Evolutionary conservation across 1,140 invertebrate species (phyloP).

Genomic region (Acyrthosiphon pisum): DNA sequence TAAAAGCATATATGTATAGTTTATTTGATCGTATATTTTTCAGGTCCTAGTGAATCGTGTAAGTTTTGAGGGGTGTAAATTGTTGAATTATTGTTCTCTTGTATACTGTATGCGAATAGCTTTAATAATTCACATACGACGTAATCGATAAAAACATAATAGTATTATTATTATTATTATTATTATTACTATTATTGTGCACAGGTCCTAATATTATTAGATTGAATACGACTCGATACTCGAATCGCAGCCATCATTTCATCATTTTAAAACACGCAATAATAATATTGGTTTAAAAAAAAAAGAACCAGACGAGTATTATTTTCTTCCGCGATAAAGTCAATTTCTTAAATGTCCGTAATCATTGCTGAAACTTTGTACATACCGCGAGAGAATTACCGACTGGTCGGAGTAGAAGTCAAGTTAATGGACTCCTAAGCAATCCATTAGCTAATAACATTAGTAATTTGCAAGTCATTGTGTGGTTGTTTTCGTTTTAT

Average conservation of each 20-base stretch:
- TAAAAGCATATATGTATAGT: no score
- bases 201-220: background rate
- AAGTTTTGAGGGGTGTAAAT: no score
- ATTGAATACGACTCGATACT: background rate
- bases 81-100: background rate
- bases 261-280: background rate
- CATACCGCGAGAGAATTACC: background rate
- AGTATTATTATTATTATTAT: background rate
- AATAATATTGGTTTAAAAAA: background rate
- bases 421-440: constrained; percentile 39
- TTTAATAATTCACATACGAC: background rate
- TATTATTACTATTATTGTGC: background rate
- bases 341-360: constrained; percentile 38
- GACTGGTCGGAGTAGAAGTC: constrained; percentile 4
- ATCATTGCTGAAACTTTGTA: constrained; percentile 31
- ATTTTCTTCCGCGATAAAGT: background rate
- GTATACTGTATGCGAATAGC: background rate
- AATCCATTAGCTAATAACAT: constrained; percentile 54
- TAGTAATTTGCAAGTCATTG: constrained; percentile 48
- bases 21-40: background rate
- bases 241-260: background rate
- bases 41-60: background rate
- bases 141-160: background rate
- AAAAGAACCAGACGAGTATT: background rate
- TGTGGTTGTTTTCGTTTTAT: background rate